phyloP scores from a whole-genome alignment of 2,888 invertebrate genomes.

The Eretmocerus hayati region DNA sequence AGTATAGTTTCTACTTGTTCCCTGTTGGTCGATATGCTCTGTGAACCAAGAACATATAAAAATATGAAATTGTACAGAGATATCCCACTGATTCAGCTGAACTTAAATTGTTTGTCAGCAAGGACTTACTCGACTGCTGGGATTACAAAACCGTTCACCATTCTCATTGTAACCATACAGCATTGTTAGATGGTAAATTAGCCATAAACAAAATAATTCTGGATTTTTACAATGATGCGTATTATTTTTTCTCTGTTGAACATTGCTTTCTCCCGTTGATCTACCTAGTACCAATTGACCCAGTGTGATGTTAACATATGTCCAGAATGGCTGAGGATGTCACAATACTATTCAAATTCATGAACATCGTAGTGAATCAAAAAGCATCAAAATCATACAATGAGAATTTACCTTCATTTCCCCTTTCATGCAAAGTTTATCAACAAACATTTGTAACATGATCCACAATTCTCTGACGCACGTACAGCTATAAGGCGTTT shows the following conservation, averaged over 20 bases:
- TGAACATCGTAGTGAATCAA: neutral
- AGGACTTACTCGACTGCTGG: conserved; percentile 29
- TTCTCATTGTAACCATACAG: conserved; percentile 43
- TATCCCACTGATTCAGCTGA: too few species aligned
- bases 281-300: conserved; percentile 33
- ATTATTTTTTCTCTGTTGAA: conserved; percentile 7
- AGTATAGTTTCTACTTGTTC: conserved; percentile 48
- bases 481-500: conserved; percentile 52
- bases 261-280: neutral
- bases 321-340: conserved; percentile 47
- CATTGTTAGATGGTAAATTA: conserved; percentile 47
- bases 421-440: conserved; percentile 38
- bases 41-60: too few species aligned
- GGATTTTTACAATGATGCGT: conserved; percentile 34
- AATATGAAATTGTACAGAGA: too few species aligned
- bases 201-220: conserved; percentile 47
- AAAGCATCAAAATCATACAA: neutral
- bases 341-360: neutral
- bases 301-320: conserved; percentile 41
- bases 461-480: conserved; percentile 57
- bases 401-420: conserved; percentile 3
- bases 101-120: neutral
- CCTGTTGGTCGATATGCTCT: too few species aligned
- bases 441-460: conserved; percentile 47
- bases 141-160: conserved; percentile 39